Evolutionary conservation across 2,113 vertebrate species (phyloP).

Genomic region (Drymodes brunneopygia): DNA sequence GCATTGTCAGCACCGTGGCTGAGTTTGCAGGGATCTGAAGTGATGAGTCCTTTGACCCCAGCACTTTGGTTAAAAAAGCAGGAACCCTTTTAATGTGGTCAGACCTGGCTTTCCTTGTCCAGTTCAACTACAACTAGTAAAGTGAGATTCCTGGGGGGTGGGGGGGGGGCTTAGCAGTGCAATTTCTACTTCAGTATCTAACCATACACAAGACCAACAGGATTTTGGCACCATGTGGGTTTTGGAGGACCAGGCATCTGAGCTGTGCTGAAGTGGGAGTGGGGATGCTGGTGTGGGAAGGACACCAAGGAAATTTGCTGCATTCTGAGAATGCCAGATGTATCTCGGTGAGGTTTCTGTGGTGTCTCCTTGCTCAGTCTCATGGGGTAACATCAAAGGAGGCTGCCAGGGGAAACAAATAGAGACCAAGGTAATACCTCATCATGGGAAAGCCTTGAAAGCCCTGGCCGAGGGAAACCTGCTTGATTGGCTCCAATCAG

Average conservation of each 20-base stretch:
- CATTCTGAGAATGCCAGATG: background rate
- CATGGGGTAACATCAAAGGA: background rate
- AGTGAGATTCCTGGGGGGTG: background rate
- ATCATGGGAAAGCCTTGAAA: background rate
- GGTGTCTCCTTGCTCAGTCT: background rate
- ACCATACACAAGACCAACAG: rapidly evolving
- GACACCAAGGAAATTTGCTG: background rate
- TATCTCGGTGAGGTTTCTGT: background rate
- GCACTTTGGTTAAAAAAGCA: too few relatives aligned
- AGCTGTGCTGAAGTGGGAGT: background rate
- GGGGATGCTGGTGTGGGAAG: background rate
- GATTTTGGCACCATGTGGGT: background rate
- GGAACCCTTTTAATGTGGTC: background rate
- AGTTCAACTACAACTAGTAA: background rate
- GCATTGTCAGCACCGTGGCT: background rate
- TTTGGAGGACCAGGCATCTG: background rate
- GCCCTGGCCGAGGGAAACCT: background rate
- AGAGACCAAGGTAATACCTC: background rate
- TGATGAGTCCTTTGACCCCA: background rate
- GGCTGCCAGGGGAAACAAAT: background rate
- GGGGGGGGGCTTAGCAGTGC: rapidly evolving
- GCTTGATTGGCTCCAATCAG: background rate
- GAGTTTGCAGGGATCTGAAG: background rate
- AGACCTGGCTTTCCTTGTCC: background rate
- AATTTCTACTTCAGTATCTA: background rate